Conservation (phyloP, 2,113 vertebrate genomes). For the Anseranas semipalmata region DNA sequence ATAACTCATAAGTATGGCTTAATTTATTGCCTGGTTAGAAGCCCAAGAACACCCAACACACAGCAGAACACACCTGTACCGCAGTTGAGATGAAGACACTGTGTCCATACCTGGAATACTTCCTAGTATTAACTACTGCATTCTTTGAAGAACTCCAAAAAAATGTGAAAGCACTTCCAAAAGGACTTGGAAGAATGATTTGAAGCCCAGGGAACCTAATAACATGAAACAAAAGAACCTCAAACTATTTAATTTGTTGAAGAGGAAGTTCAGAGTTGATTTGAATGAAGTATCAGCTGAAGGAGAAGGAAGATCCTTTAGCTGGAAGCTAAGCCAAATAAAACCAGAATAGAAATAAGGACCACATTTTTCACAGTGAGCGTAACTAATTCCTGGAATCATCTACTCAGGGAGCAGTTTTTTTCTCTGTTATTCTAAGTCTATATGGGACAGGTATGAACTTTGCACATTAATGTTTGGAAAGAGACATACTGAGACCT, state of each 20-base stretch:
- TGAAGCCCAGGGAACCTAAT: neutral
- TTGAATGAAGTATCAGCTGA: neutral
- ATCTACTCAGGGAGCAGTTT: neutral
- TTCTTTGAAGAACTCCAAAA: neutral
- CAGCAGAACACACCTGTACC: neutral
- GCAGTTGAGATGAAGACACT: neutral
- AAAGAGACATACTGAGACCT: neutral
- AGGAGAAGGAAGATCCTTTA: neutral
- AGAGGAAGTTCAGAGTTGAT: neutral
- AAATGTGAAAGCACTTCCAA: neutral
- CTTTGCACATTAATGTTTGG: neutral
- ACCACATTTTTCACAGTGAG: neutral
- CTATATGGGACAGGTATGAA: neutral
- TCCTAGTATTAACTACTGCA: neutral
- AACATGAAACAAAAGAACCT: neutral
- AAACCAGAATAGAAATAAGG: conserved; percentile 5
- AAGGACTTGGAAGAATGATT: neutral
- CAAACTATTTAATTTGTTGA: neutral
- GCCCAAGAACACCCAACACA: neutral
- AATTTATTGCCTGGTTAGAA: neutral
- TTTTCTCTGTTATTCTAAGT: conserved; percentile 2
- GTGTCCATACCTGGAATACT: neutral
- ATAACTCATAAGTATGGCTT: neutral
- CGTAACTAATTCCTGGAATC: neutral
- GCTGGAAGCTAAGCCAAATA: neutral